Evolutionary conservation across 1,140 invertebrate species (phyloP).

Genomic region (Dufourea novaeangliae): DNA sequence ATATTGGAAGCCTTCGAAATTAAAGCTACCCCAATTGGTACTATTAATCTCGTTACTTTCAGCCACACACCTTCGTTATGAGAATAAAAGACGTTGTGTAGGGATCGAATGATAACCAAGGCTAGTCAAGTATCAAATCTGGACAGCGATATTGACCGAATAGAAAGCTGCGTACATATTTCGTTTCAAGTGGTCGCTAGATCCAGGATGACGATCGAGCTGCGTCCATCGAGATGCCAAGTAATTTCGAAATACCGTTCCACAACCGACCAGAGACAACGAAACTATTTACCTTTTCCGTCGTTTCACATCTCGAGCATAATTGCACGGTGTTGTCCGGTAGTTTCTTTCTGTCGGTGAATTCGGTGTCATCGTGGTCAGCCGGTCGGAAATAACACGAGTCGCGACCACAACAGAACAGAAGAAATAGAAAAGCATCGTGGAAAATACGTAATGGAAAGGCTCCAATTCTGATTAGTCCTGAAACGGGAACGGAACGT

Average conservation of each 20-base stretch:
- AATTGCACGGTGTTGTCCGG: not conserved
- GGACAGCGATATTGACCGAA: not conserved
- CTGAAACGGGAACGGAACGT: slow-evolving; percentile 31
- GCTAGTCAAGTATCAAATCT: too few relatives aligned
- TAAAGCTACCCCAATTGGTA: too few relatives aligned
- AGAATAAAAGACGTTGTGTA: too few relatives aligned
- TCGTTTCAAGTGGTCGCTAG: not conserved
- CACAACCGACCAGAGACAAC: not conserved
- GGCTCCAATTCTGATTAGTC: not conserved
- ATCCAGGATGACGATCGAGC: not conserved
- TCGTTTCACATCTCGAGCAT: not conserved
- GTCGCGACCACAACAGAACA: not conserved
- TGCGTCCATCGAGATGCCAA: slow-evolving; percentile 2
- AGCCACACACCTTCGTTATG: too few relatives aligned
- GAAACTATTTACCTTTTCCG: slow-evolving; percentile 24
- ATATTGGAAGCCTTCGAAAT: too few relatives aligned
- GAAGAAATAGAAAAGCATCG: not conserved
- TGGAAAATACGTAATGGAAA: not conserved
- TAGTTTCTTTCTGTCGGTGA: not conserved
- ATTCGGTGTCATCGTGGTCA: slow-evolving; percentile 30
- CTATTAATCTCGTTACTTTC: too few relatives aligned
- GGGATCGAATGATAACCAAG: too few relatives aligned
- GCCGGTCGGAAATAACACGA: slow-evolving; percentile 1
- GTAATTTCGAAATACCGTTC: slow-evolving; percentile 34
- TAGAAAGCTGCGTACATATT: not conserved